Evolutionary conservation across 1,140 invertebrate species (phyloP).

Genomic region (Cydia splendana): DNA sequence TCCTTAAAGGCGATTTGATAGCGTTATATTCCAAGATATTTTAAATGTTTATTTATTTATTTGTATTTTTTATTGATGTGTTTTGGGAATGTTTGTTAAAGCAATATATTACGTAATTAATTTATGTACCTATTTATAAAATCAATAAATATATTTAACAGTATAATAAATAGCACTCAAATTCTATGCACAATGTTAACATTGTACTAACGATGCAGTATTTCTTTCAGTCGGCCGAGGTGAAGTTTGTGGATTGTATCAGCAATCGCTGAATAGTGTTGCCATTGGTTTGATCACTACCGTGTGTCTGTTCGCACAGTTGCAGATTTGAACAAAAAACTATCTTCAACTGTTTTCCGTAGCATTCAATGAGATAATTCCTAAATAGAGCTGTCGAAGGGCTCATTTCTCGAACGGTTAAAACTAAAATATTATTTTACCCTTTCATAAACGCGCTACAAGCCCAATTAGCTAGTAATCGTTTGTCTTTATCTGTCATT

Average conservation of each 20-base stretch:
- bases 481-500: too few species aligned
- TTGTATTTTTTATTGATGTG: not conserved
- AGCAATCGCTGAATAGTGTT: slow-evolving; percentile 29
- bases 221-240: slow-evolving; percentile 45
- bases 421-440: too few species aligned
- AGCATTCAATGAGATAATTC: not conserved
- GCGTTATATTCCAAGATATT: too few species aligned
- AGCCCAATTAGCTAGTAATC: too few species aligned
- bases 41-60: not conserved
- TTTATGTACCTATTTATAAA: slow-evolving; percentile 20
- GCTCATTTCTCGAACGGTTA: too few species aligned
- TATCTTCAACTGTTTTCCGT: not conserved
- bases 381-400: not conserved
- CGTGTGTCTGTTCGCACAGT: not conserved
- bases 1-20: too few species aligned
- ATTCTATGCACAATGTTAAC: not conserved
- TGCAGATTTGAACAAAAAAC: not conserved
- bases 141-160: not conserved
- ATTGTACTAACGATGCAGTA: slow-evolving; percentile 29
- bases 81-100: not conserved
- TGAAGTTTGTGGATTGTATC: slow-evolving; percentile 37
- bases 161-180: not conserved
- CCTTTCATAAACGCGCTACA: too few species aligned
- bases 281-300: not conserved
- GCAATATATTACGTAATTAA: not conserved